Percentiles rank a stretch among this genome's conserved stretches.
phyloP scores from a whole-genome alignment of 2,888 invertebrate genomes.

The Tanypteryx hageni region DNA sequence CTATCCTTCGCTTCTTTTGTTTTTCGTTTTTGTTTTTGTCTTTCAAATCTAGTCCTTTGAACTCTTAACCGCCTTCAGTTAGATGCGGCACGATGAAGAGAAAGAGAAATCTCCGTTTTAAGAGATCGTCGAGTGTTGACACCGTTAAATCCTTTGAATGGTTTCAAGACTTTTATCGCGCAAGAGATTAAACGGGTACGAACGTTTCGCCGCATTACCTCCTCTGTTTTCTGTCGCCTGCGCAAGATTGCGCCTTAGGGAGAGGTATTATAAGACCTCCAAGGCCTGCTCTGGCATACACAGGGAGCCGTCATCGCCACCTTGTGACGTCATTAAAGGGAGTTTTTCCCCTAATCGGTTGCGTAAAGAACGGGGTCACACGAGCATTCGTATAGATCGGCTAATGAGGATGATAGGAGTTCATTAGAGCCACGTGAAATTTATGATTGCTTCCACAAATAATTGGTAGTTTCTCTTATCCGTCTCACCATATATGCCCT shows the following conservation, averaged over 20 bases:
- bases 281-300: background rate
- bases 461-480: too few relatives aligned
- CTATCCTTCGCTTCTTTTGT: too few relatives aligned
- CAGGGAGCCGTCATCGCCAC: background rate
- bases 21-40: too few relatives aligned
- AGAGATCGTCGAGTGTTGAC: conserved; percentile 13
- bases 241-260: conserved; percentile 25
- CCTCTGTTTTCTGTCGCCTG: conserved; percentile 7
- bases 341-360: background rate
- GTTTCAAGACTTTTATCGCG: background rate
- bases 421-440: too few relatives aligned
- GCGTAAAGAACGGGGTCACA: background rate
- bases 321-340: background rate
- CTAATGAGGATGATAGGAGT: too few relatives aligned
- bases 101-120: background rate
- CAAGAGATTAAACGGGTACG: background rate
- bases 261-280: background rate
- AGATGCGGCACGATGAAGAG: too few relatives aligned
- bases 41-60: too few relatives aligned
- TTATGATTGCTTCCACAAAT: too few relatives aligned
- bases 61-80: too few relatives aligned
- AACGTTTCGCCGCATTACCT: conserved; percentile 7
- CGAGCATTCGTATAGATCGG: background rate
- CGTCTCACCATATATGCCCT: too few relatives aligned
- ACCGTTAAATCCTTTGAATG: conserved; percentile 26